These are phyloP conservation scores for Charina bottae DNA, from an alignment of 2,113 vertebrate genomes.

Conservation along the genomic window DNA sequence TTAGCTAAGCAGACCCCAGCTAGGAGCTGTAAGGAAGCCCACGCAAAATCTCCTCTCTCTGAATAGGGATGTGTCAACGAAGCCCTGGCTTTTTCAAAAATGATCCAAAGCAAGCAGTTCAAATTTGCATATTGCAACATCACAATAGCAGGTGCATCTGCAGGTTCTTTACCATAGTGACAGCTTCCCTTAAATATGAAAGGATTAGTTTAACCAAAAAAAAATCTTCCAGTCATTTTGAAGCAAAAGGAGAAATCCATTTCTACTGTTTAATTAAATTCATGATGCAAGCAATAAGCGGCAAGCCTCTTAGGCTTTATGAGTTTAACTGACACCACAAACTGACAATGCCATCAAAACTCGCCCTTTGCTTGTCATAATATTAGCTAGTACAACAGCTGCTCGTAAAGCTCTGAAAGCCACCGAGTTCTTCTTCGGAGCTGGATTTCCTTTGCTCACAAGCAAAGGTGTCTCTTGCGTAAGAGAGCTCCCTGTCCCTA, in stretches of 20 bases:
- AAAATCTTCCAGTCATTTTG: neutral
- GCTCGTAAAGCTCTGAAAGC: neutral
- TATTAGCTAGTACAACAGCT: neutral
- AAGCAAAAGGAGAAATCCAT: neutral
- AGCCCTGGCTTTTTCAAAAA: neutral
- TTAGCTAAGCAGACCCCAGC: neutral
- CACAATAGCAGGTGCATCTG: neutral
- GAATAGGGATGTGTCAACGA: neutral
- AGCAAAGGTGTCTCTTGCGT: neutral
- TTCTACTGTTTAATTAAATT: neutral
- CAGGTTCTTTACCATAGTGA: neutral
- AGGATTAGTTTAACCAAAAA: neutral
- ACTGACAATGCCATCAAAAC: neutral
- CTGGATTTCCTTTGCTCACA: neutral
- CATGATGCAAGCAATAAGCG: neutral
- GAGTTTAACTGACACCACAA: neutral
- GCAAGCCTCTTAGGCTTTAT: neutral
- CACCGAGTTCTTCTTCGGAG: accelerated
- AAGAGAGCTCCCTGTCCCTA: neutral
- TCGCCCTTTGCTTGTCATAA: neutral
- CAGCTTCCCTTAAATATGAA: neutral
- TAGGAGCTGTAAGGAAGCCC: neutral
- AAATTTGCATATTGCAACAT: neutral
- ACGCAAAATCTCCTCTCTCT: neutral
- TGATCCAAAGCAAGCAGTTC: neutral